phyloP scores from a whole-genome alignment of 2,797 vertebrate genomes.

The Amazona finschi region DNA sequence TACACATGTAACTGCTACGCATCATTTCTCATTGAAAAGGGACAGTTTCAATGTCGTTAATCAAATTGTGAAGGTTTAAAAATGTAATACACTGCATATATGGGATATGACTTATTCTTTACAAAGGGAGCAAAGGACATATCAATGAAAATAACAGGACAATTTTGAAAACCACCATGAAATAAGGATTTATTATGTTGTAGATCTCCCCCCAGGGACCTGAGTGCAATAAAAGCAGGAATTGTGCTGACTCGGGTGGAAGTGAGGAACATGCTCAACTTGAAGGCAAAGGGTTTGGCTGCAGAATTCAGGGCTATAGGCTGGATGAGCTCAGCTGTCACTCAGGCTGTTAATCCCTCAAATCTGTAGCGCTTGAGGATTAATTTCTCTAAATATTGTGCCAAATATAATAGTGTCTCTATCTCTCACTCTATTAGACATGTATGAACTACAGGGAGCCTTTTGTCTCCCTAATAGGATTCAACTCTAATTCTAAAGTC shows the following conservation, averaged over 20 bases:
- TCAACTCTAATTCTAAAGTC: conserved; percentile 31
- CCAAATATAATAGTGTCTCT: conserved; percentile 57
- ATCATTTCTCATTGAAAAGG: neutral
- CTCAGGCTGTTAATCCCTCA: conserved; percentile 47
- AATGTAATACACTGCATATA: neutral
- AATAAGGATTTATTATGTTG: conserved; percentile 36
- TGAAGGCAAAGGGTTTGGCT: conserved; percentile 35
- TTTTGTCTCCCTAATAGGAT: conserved; percentile 64
- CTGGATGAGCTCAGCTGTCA: conserved; percentile 44
- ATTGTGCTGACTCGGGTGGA: neutral
- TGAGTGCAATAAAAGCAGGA: neutral
- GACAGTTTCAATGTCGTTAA: neutral
- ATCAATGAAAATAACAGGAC: neutral
- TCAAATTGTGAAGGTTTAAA: neutral
- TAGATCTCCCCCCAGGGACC: conserved; percentile 5
- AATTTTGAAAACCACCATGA: neutral
- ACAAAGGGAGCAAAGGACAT: neutral
- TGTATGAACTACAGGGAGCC: conserved; percentile 39
- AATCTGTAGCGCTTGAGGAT: conserved; percentile 61
- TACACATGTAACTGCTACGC: rapidly evolving
- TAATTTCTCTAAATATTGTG: conserved; percentile 68
- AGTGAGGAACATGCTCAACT: conserved; percentile 17
- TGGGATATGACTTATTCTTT: neutral
- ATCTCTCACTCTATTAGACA: neutral
- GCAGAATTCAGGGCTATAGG: neutral